Evolutionary conservation across 2,113 vertebrate genomes (phyloP).

Genomic region (Galbula dea): DNA sequence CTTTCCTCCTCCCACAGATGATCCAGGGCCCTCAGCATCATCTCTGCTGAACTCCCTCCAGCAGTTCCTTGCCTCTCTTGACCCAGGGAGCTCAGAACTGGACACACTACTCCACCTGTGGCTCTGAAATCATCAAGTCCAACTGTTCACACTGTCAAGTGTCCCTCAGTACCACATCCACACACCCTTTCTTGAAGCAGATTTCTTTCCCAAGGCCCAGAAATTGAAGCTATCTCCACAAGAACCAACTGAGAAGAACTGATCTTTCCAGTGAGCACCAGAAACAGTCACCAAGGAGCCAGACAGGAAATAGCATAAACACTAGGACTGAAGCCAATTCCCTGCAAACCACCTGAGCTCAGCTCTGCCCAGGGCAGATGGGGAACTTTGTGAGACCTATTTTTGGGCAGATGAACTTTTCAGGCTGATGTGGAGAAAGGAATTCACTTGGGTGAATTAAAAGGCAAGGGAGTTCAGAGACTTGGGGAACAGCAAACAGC

Average conservation of each 20-base stretch:
- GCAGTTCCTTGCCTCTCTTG: too few species aligned
- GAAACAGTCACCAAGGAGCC: not conserved
- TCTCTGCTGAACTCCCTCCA: too few species aligned
- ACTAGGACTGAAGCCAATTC: not conserved
- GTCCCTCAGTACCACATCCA: too few species aligned
- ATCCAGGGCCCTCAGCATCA: too few species aligned
- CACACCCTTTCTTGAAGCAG: too few species aligned
- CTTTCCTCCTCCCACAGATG: too few species aligned
- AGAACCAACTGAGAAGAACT: not conserved
- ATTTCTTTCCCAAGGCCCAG: not conserved
- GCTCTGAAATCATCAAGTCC: too few species aligned
- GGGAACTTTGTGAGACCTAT: fast-evolving
- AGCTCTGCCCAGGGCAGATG: not conserved
- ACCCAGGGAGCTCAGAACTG: too few species aligned
- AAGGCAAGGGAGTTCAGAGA: not conserved
- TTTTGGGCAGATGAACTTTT: not conserved
- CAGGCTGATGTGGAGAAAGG: not conserved
- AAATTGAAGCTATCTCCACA: not conserved
- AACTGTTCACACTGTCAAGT: too few species aligned
- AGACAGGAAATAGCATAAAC: not conserved
- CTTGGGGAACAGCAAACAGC: not conserved
- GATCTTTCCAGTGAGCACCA: not conserved
- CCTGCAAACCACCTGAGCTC: not conserved
- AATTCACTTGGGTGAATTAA: not conserved
- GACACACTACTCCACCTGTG: too few species aligned